Base-by-base conservation (phyloP, 2,888 invertebrate genomes). In the Drosophila emarginata region DNA sequence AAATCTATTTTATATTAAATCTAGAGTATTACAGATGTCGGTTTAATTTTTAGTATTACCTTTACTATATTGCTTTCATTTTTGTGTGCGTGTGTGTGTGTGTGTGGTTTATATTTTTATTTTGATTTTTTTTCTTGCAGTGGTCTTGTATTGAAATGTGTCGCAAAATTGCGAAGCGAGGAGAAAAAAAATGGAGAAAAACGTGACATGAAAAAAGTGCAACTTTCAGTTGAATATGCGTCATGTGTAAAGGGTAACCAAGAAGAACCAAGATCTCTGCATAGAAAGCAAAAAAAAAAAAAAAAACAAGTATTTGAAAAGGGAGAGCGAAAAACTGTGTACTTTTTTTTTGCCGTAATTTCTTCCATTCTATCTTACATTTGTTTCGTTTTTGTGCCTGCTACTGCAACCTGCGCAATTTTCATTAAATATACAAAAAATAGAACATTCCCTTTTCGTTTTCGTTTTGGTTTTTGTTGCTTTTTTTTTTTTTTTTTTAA, bases 71-170 rank as follows among this genome's bases (percentile, higher is more conserved):
- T 61, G 51, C 53, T 23, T 45, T 53, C 54, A 50, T 58, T 59
- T 36, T 50, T 9, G 7, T 15, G 7, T 7, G 9, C n/a, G n/a
- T 18, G 18, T 45, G 3, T 9, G 15, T 40, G 18, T 18, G 18
- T 45, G 18, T 45, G 45, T 45, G 45, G 7, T n/a, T 12, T 18
- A 11, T 14, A 14, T 23, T 11, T 39, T n/a, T 36, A 12, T 40
- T 14, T 56, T 12, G 6, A 5, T n/a, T 23, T 23, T 11, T 39
- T n/a, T 36, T n/a, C 36, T 14, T 51, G 74, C 58, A 32, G 60
- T 36, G 61, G 59, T 39, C 64, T 60, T 72, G 53, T 62, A 76
- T 72, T 76, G 67, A 77, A 74, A 77, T 74, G 62, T 67, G 77
- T 72, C 63, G 72, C 64, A 64, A 52, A 28, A 59, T 70, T 68